A percentile compares a stretch with the other conserved stretches of the same genome.
These are phyloP conservation scores for Charadrius vociferus DNA, from an alignment of 2,113 vertebrate species.

Conservation along the genomic window DNA sequence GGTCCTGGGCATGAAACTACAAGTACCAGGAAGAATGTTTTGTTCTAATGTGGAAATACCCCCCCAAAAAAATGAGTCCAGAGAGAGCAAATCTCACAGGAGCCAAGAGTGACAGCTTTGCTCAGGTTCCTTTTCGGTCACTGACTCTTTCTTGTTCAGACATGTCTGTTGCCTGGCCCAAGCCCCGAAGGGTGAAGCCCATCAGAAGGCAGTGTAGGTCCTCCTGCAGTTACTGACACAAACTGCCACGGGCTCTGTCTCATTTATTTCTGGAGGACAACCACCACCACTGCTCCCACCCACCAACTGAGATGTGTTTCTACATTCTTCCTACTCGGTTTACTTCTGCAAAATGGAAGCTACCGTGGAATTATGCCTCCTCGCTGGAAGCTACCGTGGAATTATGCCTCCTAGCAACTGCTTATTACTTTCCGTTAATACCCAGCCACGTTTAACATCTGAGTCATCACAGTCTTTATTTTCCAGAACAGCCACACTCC, in stretches of 20 bases:
- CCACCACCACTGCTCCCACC: not conserved
- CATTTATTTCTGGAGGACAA: not conserved
- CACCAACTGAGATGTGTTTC: not conserved
- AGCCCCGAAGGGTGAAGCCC: not conserved
- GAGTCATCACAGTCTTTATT: not conserved
- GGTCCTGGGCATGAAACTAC: not conserved
- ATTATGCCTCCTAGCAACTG: conserved; percentile 37
- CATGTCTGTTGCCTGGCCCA: fast-evolving
- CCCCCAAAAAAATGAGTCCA: too few relatives aligned
- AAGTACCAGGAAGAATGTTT: not conserved
- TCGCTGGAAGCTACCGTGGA: not conserved
- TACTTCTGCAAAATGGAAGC: conserved; percentile 5
- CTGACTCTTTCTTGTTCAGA: not conserved
- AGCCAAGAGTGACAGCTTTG: not conserved
- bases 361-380: not conserved
- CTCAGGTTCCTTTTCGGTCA: not conserved
- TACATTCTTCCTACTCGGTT: not conserved
- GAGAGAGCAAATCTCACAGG: not conserved
- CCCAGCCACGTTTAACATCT: not conserved
- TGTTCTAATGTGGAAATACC: not conserved
- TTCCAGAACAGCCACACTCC: not conserved
- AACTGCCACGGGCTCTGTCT: not conserved
- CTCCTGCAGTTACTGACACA: not conserved
- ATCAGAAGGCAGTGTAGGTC: not conserved
- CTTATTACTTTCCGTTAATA: not conserved